Conservation (phyloP, 2,797 vertebrate genomes). For the Pipistrellus nathusii region DNA sequence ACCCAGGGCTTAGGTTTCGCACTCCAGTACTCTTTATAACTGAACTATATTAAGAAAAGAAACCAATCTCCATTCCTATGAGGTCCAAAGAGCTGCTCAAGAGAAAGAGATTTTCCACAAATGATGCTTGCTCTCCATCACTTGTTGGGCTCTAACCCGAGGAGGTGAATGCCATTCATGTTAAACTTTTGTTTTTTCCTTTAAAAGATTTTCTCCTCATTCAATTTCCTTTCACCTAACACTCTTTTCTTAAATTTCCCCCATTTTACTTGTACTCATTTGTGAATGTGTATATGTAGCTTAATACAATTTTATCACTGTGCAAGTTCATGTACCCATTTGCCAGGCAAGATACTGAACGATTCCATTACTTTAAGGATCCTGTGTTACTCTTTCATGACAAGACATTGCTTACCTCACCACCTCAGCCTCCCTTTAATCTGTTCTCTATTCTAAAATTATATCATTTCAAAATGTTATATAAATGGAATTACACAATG, state of each 20-base stretch:
- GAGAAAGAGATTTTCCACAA: slow-evolving; percentile 34
- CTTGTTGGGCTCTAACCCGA: neutral
- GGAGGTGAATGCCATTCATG: neutral
- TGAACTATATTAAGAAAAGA: slow-evolving; percentile 37
- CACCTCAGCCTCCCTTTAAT: neutral
- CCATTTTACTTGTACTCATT: neutral
- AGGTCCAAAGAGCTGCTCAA: slow-evolving; percentile 6
- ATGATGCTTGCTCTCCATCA: neutral
- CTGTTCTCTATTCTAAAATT: slow-evolving; percentile 24
- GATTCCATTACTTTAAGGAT: neutral
- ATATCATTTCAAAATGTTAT: slow-evolving; percentile 38
- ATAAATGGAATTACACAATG: neutral
- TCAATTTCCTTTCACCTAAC: slow-evolving; percentile 27
- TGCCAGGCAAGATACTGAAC: neutral
- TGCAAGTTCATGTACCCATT: neutral
- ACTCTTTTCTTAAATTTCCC: neutral
- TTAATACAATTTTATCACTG: neutral
- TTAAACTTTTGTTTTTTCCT: slow-evolving; percentile 44
- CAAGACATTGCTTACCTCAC: neutral
- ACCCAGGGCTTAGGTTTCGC: neutral
- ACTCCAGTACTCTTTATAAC: neutral
- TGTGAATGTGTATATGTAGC: neutral
- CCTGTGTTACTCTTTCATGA: neutral
- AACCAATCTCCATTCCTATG: slow-evolving; percentile 4
- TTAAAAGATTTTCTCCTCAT: slow-evolving; percentile 5